A percentile compares a stretch with the other conserved stretches of the same genome.
Evolutionary conservation across 2,888 invertebrate genomes (phyloP).

Genomic region (Hymenopus coronatus): DNA sequence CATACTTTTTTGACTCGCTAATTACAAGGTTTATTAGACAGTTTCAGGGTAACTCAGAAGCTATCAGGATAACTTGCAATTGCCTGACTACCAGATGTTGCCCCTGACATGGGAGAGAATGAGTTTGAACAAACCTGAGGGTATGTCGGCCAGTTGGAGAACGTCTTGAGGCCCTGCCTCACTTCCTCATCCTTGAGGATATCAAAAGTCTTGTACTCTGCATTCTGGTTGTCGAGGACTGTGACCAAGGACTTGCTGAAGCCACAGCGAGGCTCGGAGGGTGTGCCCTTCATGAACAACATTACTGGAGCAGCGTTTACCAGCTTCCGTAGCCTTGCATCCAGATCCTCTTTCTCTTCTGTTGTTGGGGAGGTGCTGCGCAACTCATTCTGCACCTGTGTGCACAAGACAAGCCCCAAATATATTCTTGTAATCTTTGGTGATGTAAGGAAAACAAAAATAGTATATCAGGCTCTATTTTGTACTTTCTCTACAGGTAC

Average conservation of each 20-base stretch:
- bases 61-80: too few species aligned
- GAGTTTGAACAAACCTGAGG: constrained; percentile 58
- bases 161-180: constrained; percentile 50
- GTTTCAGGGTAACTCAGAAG: too few species aligned
- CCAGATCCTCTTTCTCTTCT: constrained; percentile 44
- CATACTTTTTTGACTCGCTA: too few species aligned
- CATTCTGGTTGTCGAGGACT: constrained; percentile 66
- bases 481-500: too few species aligned
- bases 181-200: constrained; percentile 51
- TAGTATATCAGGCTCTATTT: too few species aligned
- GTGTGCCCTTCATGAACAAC: constrained; percentile 88
- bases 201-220: constrained; percentile 50
- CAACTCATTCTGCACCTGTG: not conserved
- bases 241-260: constrained; percentile 77
- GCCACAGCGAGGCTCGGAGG: constrained; percentile 74
- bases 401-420: not conserved
- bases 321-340: constrained; percentile 69
- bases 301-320: constrained; percentile 74
- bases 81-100: too few species aligned
- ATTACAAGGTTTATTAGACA: too few species aligned
- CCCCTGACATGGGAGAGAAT: not conserved
- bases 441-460: too few species aligned
- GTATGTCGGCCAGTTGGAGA: constrained; percentile 53
- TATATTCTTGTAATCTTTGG: too few species aligned
- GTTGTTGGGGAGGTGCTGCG: not conserved